These are phyloP conservation scores for Montipora sp. DNA, from an alignment of 64 coral and sea anemone genomes.

Conservation along the genomic window DNA sequence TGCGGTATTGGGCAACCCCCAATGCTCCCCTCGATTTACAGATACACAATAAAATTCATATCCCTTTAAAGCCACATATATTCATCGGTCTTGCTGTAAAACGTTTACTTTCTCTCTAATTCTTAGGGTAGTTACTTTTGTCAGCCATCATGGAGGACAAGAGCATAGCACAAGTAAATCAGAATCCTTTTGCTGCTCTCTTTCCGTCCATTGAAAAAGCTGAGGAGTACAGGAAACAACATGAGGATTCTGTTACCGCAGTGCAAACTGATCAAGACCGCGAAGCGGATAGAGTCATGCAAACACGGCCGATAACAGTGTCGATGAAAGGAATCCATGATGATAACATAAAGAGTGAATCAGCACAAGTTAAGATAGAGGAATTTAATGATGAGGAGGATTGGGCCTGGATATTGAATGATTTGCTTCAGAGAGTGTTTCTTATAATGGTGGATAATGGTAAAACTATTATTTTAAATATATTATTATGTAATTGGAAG, in stretches of 20 bases:
- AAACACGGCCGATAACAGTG: conserved; percentile 7
- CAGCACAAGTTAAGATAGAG: not conserved
- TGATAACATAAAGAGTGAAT: not conserved
- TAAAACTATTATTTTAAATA: not conserved
- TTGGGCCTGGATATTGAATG: conserved; percentile 55
- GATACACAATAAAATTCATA: no score
- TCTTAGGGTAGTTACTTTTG: not conserved
- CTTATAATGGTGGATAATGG: conserved; percentile 64
- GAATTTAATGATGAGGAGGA: not conserved
- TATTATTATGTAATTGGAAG: not conserved
- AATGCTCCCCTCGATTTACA: no score
- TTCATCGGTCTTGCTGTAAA: not conserved
- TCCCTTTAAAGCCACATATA: no score
- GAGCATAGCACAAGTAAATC: not conserved
- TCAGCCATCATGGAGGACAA: not conserved
- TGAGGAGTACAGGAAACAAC: conserved; percentile 54
- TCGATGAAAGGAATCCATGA: not conserved
- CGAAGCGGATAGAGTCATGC: not conserved
- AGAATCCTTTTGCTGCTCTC: conserved; percentile 81
- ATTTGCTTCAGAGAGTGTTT: conserved; percentile 74
- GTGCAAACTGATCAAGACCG: not conserved
- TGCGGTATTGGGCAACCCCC: no score
- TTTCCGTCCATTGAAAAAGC: conserved; percentile 72
- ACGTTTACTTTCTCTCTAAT: not conserved
- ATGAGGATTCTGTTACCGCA: not conserved